phyloP scores from a whole-genome alignment of 23 tunicate genomes.

The Diplosoma virens region DNA sequence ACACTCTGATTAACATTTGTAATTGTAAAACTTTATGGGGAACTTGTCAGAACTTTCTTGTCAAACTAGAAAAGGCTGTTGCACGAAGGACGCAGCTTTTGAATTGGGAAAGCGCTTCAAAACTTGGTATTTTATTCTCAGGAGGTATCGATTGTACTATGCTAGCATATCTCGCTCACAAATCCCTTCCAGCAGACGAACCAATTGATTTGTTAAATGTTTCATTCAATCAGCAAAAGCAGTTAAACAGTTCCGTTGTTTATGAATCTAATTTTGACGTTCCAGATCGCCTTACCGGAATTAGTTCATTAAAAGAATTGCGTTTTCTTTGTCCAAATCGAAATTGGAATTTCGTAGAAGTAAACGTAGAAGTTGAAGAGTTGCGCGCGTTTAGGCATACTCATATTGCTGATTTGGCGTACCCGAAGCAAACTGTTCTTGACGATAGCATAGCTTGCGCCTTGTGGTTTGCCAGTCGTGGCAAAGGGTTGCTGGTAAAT shows the following conservation, averaged over 20 bases:
- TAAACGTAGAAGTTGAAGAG: constrained; percentile 63
- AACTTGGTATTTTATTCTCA: constrained; percentile 73
- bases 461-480: constrained; percentile 86
- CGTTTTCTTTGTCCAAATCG: constrained; percentile 52
- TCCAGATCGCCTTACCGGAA: constrained; percentile 74
- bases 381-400: constrained; percentile 17
- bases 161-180: constrained; percentile 66
- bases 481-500: constrained; percentile 6
- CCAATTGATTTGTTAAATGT: constrained; percentile 77
- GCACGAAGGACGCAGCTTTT: constrained; percentile 23
- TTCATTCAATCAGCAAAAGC: constrained; percentile 47
- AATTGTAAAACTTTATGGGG: constrained; percentile 24
- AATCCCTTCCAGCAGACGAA: constrained; percentile 30
- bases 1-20: background rate
- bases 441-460: constrained; percentile 96
- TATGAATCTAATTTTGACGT: constrained; percentile 29
- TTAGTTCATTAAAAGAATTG: constrained; percentile 49
- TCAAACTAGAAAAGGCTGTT: constrained; percentile 33
- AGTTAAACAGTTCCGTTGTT: background rate
- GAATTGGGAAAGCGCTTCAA: constrained; percentile 7
- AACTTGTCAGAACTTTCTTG: constrained; percentile 26
- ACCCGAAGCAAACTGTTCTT: constrained; percentile 75
- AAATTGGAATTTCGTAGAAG: constrained; percentile 70
- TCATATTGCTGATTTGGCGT: constrained; percentile 55
- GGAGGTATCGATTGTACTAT: constrained; percentile 96